Evolutionary conservation across 2,888 invertebrate genomes (phyloP), one percentile per base, ranked within the genome.

Genomic region (Sinotaia quadrata): DNA sequence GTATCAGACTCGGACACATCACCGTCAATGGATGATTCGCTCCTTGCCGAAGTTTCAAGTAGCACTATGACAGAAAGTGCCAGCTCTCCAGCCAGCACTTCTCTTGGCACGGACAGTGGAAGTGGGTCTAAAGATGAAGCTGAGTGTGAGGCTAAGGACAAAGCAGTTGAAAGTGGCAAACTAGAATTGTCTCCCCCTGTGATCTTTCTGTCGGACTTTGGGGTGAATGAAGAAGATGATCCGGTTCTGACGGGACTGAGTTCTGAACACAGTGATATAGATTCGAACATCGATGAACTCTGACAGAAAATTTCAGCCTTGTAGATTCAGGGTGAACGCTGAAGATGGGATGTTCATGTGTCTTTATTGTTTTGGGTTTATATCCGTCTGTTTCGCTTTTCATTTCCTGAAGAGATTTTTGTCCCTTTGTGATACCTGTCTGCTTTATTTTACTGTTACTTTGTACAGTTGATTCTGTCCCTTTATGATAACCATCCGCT

Each of bases 211-310:
- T 27, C 61, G 2, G 61, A 61, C 51, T 61, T 51, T 36, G 61
- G 61, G 1, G 34, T 61, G 31, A 51, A 61, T 21, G 61, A 61
- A 24, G 61, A 61, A 2, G 61, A 61, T 34, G 60, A 31, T 29
- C n/a, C 31, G 2, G 60, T 33, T n/a, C 61, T 61, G 61, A 34
- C 61, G 4, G 61, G 34, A n/a, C 31, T 61, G 34, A 61, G 61
- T 21, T 21, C 18, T 27, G 47, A 49, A 4, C 61, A 34, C 51
- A 51, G 49, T 27, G 61, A 51, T 44, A 29, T 60, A 29, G 44
- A 49, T 36, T 61, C 61, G 24, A 51, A 61, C 21, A 29, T 61
- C 24, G 61, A 61, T 24, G 61, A 61, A 5, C 36, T 61, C 34
- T 61, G 61, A 61, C n/a, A n/a, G n/a, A n/a, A n/a, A n/a, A n/a